Percentiles rank a stretch among this genome's conserved stretches.
phyloP scores from a whole-genome alignment of 2,113 vertebrate species.

The Ondatra zibethicus region DNA sequence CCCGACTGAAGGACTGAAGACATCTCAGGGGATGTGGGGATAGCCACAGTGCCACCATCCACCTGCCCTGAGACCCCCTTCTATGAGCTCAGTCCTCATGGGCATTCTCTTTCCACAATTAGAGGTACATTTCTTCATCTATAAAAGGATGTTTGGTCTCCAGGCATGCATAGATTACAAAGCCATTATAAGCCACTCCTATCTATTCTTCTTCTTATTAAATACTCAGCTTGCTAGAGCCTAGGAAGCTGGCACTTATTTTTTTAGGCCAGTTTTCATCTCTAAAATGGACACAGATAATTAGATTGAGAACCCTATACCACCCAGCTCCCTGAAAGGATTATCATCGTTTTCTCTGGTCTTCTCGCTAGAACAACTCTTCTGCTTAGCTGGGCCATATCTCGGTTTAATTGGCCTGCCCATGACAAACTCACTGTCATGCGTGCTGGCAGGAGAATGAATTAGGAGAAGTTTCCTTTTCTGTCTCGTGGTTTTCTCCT shows the following conservation, averaged over 20 bases:
- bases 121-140: not conserved
- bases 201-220: conserved; percentile 14
- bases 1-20: not conserved
- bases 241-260: not conserved
- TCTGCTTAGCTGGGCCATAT: not conserved
- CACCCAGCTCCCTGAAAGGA: not conserved
- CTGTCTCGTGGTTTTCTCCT: conserved; percentile 13
- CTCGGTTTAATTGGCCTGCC: conserved; percentile 44
- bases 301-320: not conserved
- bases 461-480: conserved; percentile 23
- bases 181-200: not conserved
- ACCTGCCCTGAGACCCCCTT: not conserved
- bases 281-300: conserved; percentile 35
- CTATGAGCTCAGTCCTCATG: not conserved
- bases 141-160: not conserved
- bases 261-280: not conserved
- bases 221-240: conserved; percentile 10
- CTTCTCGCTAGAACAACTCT: not conserved
- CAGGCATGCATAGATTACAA: not conserved
- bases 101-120: not conserved
- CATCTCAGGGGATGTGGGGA: not conserved
- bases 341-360: not conserved
- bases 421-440: not conserved
- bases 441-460: conserved; percentile 5
- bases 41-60: not conserved